A percentile compares a stretch with the other conserved stretches of the same genome.
Conservation (phyloP, 2,797 vertebrate species). For the Poeciliopsis paucimaculata region DNA sequence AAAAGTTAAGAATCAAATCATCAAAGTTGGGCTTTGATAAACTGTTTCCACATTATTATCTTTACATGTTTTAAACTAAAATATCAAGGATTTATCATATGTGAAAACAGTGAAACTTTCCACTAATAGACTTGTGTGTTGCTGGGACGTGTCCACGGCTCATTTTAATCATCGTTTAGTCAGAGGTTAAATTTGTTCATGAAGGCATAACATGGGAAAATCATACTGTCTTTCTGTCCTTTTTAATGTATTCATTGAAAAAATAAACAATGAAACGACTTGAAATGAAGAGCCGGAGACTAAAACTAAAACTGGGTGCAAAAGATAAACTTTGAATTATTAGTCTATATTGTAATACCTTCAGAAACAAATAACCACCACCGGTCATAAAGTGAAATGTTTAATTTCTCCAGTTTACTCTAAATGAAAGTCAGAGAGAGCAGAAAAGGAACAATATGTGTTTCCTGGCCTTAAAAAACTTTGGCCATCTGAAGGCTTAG, state of each 20-base stretch:
- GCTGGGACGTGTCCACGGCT: background rate
- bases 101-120: background rate
- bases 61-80: background rate
- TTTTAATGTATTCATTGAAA: background rate
- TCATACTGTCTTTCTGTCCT: background rate
- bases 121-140: background rate
- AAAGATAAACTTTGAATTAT: background rate
- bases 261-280: background rate
- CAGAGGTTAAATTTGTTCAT: background rate
- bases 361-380: background rate
- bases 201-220: background rate
- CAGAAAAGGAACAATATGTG: background rate
- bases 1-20: background rate
- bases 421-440: background rate
- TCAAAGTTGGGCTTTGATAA: background rate
- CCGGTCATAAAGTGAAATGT: no score
- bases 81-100: background rate
- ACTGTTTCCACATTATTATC: background rate
- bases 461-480: background rate
- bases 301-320: background rate
- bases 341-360: background rate
- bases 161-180: background rate
- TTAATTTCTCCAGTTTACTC: background rate
- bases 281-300: background rate
- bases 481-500: background rate